phyloP scores from a whole-genome alignment of 2,113 vertebrate genomes.

The Colossoma macropomum region DNA sequence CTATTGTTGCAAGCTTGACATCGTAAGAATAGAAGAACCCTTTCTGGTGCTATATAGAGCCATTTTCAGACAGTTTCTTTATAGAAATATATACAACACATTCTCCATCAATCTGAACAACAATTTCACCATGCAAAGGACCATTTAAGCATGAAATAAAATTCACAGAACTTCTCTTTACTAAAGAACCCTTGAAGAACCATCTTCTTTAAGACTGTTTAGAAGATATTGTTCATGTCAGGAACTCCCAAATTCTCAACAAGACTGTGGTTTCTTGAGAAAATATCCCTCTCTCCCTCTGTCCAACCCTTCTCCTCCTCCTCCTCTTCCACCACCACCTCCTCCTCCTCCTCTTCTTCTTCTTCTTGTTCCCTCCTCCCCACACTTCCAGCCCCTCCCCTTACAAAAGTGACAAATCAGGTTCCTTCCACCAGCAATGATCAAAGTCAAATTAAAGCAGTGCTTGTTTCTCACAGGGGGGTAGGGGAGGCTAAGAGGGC shows the following conservation, averaged over 20 bases:
- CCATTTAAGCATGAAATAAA: too few species aligned
- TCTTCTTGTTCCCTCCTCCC: conserved; percentile 18
- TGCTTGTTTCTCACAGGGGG: conserved; percentile 35
- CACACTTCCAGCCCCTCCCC: background rate
- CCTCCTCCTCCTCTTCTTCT: background rate
- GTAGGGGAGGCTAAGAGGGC: conserved; percentile 42
- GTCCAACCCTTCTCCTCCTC: background rate
- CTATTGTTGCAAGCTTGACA: too few species aligned
- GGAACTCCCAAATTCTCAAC: background rate
- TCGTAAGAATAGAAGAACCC: too few species aligned
- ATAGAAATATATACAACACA: too few species aligned
- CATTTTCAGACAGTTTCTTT: too few species aligned
- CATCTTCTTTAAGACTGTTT: too few species aligned
- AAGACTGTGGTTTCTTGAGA: background rate
- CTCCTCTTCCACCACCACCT: background rate
- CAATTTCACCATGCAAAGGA: too few species aligned
- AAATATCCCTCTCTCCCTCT: background rate
- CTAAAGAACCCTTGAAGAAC: too few species aligned
- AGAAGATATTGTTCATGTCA: too few species aligned
- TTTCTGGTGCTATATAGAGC: too few species aligned
- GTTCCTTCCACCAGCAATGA: conserved; percentile 47
- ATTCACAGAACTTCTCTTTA: too few species aligned
- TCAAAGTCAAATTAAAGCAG: conserved; percentile 58
- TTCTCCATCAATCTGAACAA: too few species aligned
- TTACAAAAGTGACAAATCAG: conserved; percentile 47